Base-by-base conservation (phyloP, 2,113 vertebrate genomes). In the Lepus timidus region DNA sequence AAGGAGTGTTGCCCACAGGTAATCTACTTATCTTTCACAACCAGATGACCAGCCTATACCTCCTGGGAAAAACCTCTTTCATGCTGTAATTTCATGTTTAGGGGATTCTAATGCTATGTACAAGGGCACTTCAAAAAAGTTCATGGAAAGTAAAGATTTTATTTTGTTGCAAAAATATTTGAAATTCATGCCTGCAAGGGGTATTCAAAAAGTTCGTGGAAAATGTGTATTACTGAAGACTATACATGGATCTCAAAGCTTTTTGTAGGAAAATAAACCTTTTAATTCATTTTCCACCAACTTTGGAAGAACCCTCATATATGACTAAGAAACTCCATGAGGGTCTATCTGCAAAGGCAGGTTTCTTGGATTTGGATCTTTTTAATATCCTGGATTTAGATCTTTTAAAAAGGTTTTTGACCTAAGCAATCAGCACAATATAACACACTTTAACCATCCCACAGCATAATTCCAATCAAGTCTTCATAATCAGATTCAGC, bases 311-410 rank as follows among this genome's bases (percentile, higher is more conserved):
- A 44, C 44, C 44, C 44, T 44, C 44, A 44, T 44, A 44, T 44
- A 44, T 44, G 44, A 44, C 44, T 44, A 44, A 6, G 44, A 44
- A 44, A 44, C 6, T 44, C 17, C 29, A 75, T 4, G 22, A 75
- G n/a, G 73, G 64, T 67, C 73, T 74, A n/a, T 9, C 6, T 20
- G n/a, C 33, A 87, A 71, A 90, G 22, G 4, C 78, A 89, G 33
- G 51, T n/a, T 89, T 84, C 61, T 31, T 89, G n/a, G 44, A 71
- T 89, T 82, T 92, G 31, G 39, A 75, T 80, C 31, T 88, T 88
- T 94, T 31, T 52, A 75, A 83, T 44, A 44, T 44, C 44, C 44
- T 44, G 44, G 44, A 44, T 44, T 44, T 44, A 44, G 58, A 33
- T 31, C 16, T 79, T 93, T 58, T 11, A 88, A 88, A 61, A 68